phyloP scores from a whole-genome alignment of 2,797 vertebrate species.

The Mus caroli region DNA sequence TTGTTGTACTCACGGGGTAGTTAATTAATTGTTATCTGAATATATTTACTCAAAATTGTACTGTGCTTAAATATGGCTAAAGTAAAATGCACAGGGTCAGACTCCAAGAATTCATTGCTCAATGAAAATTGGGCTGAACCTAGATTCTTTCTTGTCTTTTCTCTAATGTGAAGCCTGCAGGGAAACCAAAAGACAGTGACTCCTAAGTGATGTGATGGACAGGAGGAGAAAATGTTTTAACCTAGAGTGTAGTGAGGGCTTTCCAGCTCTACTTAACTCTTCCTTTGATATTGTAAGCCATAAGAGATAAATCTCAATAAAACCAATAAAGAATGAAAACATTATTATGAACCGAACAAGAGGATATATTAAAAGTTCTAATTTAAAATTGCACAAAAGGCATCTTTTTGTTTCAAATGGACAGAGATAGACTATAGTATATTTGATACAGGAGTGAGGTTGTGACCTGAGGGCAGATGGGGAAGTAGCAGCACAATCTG shows the following conservation, averaged over 20 bases:
- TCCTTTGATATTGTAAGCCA: no score
- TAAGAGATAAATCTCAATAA: conserved; percentile 19
- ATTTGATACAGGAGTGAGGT: neutral
- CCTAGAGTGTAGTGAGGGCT: no score
- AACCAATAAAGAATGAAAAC: neutral
- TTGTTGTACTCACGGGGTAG: no score
- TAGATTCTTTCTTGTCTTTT: neutral
- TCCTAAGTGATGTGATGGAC: neutral
- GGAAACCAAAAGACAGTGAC: no score
- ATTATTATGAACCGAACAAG: neutral
- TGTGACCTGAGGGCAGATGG: neutral
- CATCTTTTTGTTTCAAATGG: neutral
- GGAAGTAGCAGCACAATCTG: neutral
- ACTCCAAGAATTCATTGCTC: neutral
- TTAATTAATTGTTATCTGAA: neutral
- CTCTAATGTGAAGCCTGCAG: neutral
- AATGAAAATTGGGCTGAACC: neutral
- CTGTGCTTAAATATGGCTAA: neutral
- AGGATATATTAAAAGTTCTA: neutral
- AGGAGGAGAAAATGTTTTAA: neutral
- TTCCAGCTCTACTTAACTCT: no score
- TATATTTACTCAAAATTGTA: neutral
- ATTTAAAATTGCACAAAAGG: neutral
- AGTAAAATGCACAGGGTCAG: neutral
- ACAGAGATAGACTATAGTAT: neutral